Evolutionary conservation across 1,140 invertebrate genomes (phyloP), one percentile per base, ranked within the genome.

Genomic region (Micrasema minimum): DNA sequence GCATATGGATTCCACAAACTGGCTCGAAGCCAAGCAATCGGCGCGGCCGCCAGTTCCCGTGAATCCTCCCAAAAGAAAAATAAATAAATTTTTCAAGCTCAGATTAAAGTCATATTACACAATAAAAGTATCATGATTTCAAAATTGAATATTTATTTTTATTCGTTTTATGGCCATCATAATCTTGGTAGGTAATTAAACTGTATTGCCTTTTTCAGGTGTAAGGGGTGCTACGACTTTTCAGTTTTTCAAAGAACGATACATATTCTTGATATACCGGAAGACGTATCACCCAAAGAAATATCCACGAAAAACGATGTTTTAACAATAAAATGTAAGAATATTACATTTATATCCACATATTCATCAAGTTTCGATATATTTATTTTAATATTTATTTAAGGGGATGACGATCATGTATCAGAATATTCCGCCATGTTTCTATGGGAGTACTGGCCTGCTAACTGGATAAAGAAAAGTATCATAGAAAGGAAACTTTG

Each of bases 381-480:
- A 20, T 22, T 7, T 22, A 22, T 51, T n/a, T n/a, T 0, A 20
- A 9, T 12, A 11, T 37, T 14, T 66, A 14, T 79, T 75, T 46
- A 72, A 85, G 84, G 85, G 85, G 76, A 78, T 48, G 85, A 86
- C 59, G 72, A 77, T 1, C 86, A 87, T 68, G 20, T 76, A 64
- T 85, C 85, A 18, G 75, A 50, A 7, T 87, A 81, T 71, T 55
- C 75, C 37, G 59, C 80, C 0, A 75, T 81, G 1, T 86, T 84
- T 71, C 76, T 87, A 41, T 50, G 66, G 46, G 69, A 82, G 73
- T 83, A 79, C 71, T 77, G 80, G 48, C 79, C 79, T 53, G 62
- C 69, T 26, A 78, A 71, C 6, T 83, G 81, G 80, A 77, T 68
- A 38, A 66, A 79, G 23, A 76, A 75, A 26, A 71, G 73, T 37